Base-by-base conservation (phyloP, 2,113 vertebrate species). In the Pangasianodon gigas region DNA sequence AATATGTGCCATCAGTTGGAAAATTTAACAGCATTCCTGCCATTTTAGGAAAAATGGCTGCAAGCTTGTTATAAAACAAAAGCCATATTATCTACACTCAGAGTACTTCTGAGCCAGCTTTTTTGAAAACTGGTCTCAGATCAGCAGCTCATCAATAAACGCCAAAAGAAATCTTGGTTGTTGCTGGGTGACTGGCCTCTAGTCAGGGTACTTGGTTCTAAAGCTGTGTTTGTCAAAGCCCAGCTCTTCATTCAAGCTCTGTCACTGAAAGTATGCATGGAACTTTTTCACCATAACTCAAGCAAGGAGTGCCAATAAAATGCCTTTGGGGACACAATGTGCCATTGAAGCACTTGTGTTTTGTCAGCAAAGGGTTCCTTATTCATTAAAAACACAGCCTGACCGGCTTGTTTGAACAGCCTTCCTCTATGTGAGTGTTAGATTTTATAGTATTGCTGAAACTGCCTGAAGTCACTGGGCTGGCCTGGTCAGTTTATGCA, bases 391-490 rank as follows among this genome's bases (percentile, higher is more conserved):
- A 93, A 89, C 89, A 88, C 88, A 89, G 90, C 69, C 84, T 52
- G 90, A 52, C 87, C 84, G 87, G 88, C 90, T 90, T 93, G 93
- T 93, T 94, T 93, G 93, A 93, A 91, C 89, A 92, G 87, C 80
- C 88, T 77, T 90, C 91, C 48, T 79, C 87, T 87, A 74, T 92
- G 92, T 89, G 93, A 93, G 92, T 93, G 92, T 93, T 93, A 93
- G 85, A 92, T 94, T 93, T 94, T 93, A 94, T 93, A 92, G 94
- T 92, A 94, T 93, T 94, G 92, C 87, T 90, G 88, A 92, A 94
- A 92, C 91, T 93, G 89, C 90, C 93, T 92, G 93, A 91, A 93
- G 86, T 52, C 82, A 69, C 84, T 84, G 48, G 77, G 65, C 41
- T 2, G 11, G 56, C 32, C 51, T 29, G n/a, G 48, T 84, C 80